Percentiles rank a stretch among this genome's conserved stretches.
These are phyloP conservation scores for Pachymerium ferrugineum DNA, from an alignment of 2,888 invertebrate genomes.

Conservation along the genomic window DNA sequence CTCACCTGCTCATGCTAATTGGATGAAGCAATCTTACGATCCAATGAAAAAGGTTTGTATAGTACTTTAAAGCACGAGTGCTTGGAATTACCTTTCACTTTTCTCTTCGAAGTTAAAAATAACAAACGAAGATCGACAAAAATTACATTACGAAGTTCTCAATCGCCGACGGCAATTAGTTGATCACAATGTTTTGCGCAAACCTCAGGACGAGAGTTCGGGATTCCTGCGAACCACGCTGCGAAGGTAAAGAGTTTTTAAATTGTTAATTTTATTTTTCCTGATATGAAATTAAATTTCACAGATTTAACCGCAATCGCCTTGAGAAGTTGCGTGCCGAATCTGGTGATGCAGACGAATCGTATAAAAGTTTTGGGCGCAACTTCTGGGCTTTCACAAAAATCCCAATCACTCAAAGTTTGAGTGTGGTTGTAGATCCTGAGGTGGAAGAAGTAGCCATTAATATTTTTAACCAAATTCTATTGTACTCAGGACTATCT, in stretches of 20 bases:
- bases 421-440: slow-evolving; percentile 75
- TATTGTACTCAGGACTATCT: slow-evolving; percentile 80
- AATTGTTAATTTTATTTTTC: background rate
- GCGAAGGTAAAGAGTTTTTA: slow-evolving; percentile 54
- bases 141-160: slow-evolving; percentile 79
- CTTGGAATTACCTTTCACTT: too few species aligned
- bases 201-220: slow-evolving; percentile 69
- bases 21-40: slow-evolving; percentile 45
- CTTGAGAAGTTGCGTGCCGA: slow-evolving; percentile 58
- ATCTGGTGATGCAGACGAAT: slow-evolving; percentile 62
- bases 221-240: slow-evolving; percentile 86
- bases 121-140: slow-evolving; percentile 79
- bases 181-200: slow-evolving; percentile 72
- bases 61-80: too few species aligned
- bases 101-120: slow-evolving; percentile 53
- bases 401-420: slow-evolving; percentile 69
- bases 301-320: slow-evolving; percentile 68
- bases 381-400: slow-evolving; percentile 88
- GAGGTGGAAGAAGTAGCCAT: slow-evolving; percentile 75
- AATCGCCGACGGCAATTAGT: slow-evolving; percentile 75
- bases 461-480: slow-evolving; percentile 80
- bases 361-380: slow-evolving; percentile 78
- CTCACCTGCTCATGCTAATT: slow-evolving; percentile 70
- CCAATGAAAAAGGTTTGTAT: slow-evolving; percentile 39
- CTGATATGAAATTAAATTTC: background rate